Evolutionary conservation across 1,140 invertebrate genomes (phyloP).

Genomic region (Sipha flava): DNA sequence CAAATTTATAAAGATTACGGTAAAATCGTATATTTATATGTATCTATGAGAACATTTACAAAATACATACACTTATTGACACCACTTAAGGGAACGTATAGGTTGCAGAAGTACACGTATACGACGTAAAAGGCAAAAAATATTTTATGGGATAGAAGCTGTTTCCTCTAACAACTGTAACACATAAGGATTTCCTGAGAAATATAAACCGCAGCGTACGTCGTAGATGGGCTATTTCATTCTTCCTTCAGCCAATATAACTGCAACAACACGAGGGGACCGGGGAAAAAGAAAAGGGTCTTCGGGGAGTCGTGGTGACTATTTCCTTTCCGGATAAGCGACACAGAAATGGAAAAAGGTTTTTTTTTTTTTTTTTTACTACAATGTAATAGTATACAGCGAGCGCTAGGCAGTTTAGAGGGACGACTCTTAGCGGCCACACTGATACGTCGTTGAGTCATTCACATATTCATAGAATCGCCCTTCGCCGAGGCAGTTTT

Average conservation of each 20-base stretch:
- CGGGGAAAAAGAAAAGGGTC: constrained; percentile 8
- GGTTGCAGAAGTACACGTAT: not conserved
- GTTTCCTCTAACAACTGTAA: not conserved
- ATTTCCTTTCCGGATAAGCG: constrained; percentile 12
- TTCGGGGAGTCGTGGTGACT: constrained; percentile 22
- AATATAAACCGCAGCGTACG: not conserved
- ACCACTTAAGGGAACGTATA: not conserved
- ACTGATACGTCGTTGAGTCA: constrained; percentile 15
- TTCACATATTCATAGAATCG: constrained; percentile 21
- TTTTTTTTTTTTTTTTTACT: not conserved
- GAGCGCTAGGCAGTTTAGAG: not conserved
- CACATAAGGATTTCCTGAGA: not conserved
- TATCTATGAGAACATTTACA: no score
- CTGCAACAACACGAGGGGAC: not conserved
- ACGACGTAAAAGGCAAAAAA: not conserved
- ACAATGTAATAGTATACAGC: not conserved
- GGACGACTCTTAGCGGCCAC: constrained; percentile 11
- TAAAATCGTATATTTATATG: not conserved
- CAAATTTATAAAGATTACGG: no score
- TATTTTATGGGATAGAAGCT: not conserved
- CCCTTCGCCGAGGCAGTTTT: constrained; percentile 5
- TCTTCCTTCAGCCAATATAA: not conserved
- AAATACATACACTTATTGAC: no score
- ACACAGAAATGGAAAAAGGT: constrained; percentile 19
- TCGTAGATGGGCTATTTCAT: not conserved